Base-by-base conservation (phyloP, 2,888 invertebrate species). In the Tubulanus polymorphus region DNA sequence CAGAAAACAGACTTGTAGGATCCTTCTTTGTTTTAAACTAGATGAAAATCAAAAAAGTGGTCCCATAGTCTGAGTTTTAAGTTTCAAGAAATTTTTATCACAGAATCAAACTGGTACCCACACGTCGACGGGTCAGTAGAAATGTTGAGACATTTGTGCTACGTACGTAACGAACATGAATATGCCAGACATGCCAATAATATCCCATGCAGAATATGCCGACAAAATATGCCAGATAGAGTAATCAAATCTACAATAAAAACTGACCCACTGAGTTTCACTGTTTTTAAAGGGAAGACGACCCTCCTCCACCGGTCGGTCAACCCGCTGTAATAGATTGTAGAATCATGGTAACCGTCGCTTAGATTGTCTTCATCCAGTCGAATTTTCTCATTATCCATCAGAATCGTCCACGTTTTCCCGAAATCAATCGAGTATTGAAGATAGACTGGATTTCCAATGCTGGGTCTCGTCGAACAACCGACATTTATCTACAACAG, bases 381-480 rank as follows among this genome's bases (percentile, higher is more conserved):
- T n/a, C n/a, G n/a, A n/a, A n/a, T n/a, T n/a, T n/a, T n/a, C n/a
- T n/a, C n/a, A n/a, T n/a, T n/a, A n/a, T n/a, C n/a, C n/a, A n/a
- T n/a, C n/a, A n/a, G n/a, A n/a, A n/a, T n/a, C n/a, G n/a, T n/a
- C 80, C 80, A 80, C 0, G 76, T 69, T 45, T 69, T 66, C 3
- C 80, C 80, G 25, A 71, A 69, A 62, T 80, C 75, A 10, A 68
- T 62, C 1, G 79, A 80, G 62, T 77, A 79, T 61, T 80, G 74
- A 20, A 80, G 65, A 3, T 68, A 60, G 3, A 80, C 74, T n/a
- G 79, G 76, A 54, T 74, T 69, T 30, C 71, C 68, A 28, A 66
- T 60, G 2, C 65, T 68, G 3, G 74, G 62, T 3, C 68, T 69
- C 1, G 72, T 66, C 1, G 72, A 74, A 66, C 80, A 80, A 3